phyloP scores from a whole-genome alignment of 2,797 vertebrate genomes.

The Prionace glauca region DNA sequence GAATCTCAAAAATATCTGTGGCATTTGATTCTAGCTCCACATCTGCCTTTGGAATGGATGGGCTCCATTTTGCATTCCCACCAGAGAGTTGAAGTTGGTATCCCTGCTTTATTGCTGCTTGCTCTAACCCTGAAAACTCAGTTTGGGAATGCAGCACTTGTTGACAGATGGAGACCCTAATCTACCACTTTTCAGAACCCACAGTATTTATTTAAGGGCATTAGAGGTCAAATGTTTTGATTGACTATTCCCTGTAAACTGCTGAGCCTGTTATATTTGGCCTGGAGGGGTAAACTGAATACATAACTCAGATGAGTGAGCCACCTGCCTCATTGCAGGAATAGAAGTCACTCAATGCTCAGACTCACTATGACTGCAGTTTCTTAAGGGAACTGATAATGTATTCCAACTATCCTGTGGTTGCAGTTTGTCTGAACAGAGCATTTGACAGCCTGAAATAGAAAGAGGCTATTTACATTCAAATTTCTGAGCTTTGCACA shows the following conservation, averaged over 20 bases:
- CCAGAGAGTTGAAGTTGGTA: neutral
- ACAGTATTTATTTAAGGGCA: neutral
- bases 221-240: neutral
- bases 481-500: neutral
- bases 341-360: neutral
- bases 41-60: neutral
- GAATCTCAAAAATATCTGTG: neutral
- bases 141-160: neutral
- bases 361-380: neutral
- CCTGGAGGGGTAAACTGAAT: neutral
- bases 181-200: neutral
- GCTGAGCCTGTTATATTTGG: neutral
- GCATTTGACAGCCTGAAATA: neutral
- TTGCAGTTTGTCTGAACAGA: neutral
- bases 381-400: neutral
- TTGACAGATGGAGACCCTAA: neutral
- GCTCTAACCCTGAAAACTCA: neutral
- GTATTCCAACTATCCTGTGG: neutral
- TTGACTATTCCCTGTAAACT: neutral
- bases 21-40: neutral
- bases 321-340: neutral
- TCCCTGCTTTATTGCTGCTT: too few relatives aligned
- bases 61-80: neutral
- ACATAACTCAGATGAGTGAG: neutral
- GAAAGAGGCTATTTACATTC: neutral